phyloP scores from a whole-genome alignment of 2,113 vertebrate species.

The Orthochromis indermauri region DNA sequence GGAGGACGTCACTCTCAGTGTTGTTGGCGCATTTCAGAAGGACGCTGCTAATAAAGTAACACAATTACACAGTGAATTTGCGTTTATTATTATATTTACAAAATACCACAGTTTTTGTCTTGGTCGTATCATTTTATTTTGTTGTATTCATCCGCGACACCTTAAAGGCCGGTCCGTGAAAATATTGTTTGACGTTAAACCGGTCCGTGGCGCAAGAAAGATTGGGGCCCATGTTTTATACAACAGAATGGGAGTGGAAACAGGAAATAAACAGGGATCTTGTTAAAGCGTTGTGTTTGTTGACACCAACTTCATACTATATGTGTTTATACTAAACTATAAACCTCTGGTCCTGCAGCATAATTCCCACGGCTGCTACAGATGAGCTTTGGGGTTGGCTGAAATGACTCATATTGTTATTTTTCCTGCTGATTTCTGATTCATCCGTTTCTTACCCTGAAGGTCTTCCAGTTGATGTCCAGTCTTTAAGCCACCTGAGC shows the following conservation, averaged over 20 bases:
- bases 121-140: not conserved
- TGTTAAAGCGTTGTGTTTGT: not conserved
- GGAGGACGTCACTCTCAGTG: not conserved
- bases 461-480: constrained; percentile 29
- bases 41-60: not conserved
- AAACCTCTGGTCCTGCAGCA: not conserved
- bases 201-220: not conserved
- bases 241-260: not conserved
- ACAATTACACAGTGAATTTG: not conserved
- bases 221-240: not conserved
- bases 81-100: not conserved
- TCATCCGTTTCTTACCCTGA: not conserved
- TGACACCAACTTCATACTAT: not conserved
- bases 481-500: constrained; percentile 68
- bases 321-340: not conserved
- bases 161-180: not conserved
- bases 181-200: not conserved
- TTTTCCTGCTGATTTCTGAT: not conserved
- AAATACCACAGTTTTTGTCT: not conserved
- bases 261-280: not conserved
- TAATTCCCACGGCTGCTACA: not conserved
- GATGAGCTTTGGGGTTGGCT: not conserved
- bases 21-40: not conserved
- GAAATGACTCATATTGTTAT: not conserved
- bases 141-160: not conserved